phyloP scores from a whole-genome alignment of 2,797 vertebrate species.

The Arnoldichthys spilopterus region DNA sequence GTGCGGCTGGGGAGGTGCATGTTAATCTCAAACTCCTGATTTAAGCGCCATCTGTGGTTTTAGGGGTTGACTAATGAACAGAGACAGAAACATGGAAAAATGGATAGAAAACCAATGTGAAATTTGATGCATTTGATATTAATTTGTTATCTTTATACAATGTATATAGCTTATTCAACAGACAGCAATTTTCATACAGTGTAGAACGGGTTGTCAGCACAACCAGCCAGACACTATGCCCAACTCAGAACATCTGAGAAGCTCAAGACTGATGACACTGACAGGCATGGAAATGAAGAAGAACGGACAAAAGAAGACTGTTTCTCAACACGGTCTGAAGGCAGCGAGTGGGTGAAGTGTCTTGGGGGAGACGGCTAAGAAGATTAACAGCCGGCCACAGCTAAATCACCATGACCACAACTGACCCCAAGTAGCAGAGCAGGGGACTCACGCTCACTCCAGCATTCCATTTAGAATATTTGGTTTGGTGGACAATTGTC shows the following conservation, averaged over 20 bases:
- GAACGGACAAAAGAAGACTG: background rate
- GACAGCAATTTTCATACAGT: background rate
- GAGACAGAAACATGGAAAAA: too few species aligned
- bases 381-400: slow-evolving; percentile 41
- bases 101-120: background rate
- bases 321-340: background rate
- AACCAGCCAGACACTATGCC: background rate
- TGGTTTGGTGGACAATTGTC: background rate
- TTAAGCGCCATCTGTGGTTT: slow-evolving; percentile 26
- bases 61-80: background rate
- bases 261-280: background rate
- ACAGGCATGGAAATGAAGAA: background rate
- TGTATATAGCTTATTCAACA: background rate
- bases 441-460: slow-evolving; percentile 4
- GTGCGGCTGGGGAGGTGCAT: slow-evolving; percentile 53
- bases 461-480: background rate
- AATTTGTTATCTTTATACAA: too few species aligned
- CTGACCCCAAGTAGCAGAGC: slow-evolving; percentile 32
- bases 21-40: slow-evolving; percentile 64
- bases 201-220: background rate
- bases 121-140: background rate
- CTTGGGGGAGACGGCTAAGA: slow-evolving; percentile 19
- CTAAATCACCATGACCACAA: slow-evolving; percentile 39
- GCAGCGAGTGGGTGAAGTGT: slow-evolving; percentile 5
- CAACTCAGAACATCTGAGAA: background rate